phyloP scores from a whole-genome alignment of 2,888 invertebrate species.

The Parnassius glacialis region DNA sequence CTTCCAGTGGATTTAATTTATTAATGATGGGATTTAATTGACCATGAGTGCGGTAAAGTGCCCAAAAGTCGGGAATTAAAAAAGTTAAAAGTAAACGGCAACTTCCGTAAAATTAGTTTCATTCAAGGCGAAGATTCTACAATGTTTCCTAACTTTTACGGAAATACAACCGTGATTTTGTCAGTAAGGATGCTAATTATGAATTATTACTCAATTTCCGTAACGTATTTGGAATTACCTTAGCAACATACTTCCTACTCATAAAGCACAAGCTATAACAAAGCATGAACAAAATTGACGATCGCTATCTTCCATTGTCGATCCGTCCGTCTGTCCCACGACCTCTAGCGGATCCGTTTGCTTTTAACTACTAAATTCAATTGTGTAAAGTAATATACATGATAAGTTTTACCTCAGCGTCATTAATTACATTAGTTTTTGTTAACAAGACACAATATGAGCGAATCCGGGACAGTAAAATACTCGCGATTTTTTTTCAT shows the following conservation, averaged over 20 bases:
- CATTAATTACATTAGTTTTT: conserved; percentile 46
- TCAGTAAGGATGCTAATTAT: conserved; percentile 13
- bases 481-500: conserved; percentile 28
- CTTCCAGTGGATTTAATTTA: too few species aligned
- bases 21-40: too few species aligned
- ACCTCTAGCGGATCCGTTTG: conserved; percentile 58
- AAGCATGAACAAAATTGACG: conserved; percentile 66
- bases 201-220: conserved; percentile 21
- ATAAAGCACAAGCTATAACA: conserved; percentile 47
- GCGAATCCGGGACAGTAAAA: conserved; percentile 35
- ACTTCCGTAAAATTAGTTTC: too few species aligned
- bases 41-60: too few species aligned
- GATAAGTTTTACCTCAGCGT: conserved; percentile 40
- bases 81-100: too few species aligned
- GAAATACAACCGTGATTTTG: conserved; percentile 11
- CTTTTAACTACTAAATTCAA: conserved; percentile 56
- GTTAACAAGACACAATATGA: conserved; percentile 40
- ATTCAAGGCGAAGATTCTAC: too few species aligned
- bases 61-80: too few species aligned
- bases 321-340: conserved; percentile 59
- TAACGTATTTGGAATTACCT: conserved; percentile 15
- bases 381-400: conserved; percentile 41
- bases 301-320: conserved; percentile 56
- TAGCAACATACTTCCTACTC: conserved; percentile 41
- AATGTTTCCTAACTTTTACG: background rate